Percentiles rank a stretch among this genome's conserved stretches.
These are phyloP conservation scores for Leucophora obtusa DNA, from an alignment of 2,888 invertebrate genomes.

Conservation along the genomic window DNA sequence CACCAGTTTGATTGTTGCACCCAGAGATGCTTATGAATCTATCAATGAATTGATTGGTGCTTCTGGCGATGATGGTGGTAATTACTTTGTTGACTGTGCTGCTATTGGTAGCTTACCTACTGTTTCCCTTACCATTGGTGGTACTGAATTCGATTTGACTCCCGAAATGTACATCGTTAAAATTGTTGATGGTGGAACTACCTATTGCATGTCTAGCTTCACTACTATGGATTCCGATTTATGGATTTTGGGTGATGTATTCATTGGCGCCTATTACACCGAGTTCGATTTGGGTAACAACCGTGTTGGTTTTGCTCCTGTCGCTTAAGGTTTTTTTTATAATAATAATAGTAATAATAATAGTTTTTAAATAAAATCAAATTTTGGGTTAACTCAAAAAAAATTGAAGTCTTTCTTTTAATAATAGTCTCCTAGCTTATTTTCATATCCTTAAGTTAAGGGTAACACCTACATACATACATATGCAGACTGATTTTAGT, in stretches of 20 bases:
- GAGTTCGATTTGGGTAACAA: slow-evolving; percentile 93
- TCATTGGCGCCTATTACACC: slow-evolving; percentile 95
- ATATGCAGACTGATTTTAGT: too few species aligned
- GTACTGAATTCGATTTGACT: slow-evolving; percentile 85
- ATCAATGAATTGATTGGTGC: slow-evolving; percentile 44
- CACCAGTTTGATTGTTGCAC: slow-evolving; percentile 96
- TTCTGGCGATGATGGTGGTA: slow-evolving; percentile 78
- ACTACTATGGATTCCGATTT: slow-evolving; percentile 86
- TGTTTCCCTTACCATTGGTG: slow-evolving; percentile 87
- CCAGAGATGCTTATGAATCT: slow-evolving; percentile 82
- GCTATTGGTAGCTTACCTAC: slow-evolving; percentile 86
- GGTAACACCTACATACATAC: too few species aligned
- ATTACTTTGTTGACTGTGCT: slow-evolving; percentile 85
- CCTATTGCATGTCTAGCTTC: slow-evolving; percentile 91
- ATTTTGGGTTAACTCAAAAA: too few species aligned
- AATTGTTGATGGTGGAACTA: slow-evolving; percentile 79
- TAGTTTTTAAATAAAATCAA: not conserved
- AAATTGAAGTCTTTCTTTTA: too few species aligned
- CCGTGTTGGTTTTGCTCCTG: slow-evolving; percentile 91
- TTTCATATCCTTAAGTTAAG: too few species aligned
- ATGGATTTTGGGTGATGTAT: slow-evolving; percentile 98
- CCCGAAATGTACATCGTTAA: slow-evolving; percentile 88
- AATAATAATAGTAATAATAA: too few species aligned
- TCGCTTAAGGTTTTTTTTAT: slow-evolving; percentile 77
- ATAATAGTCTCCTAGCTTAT: too few species aligned